phyloP scores from a whole-genome alignment of 2,888 invertebrate genomes.

The Ormyrus rosae region DNA sequence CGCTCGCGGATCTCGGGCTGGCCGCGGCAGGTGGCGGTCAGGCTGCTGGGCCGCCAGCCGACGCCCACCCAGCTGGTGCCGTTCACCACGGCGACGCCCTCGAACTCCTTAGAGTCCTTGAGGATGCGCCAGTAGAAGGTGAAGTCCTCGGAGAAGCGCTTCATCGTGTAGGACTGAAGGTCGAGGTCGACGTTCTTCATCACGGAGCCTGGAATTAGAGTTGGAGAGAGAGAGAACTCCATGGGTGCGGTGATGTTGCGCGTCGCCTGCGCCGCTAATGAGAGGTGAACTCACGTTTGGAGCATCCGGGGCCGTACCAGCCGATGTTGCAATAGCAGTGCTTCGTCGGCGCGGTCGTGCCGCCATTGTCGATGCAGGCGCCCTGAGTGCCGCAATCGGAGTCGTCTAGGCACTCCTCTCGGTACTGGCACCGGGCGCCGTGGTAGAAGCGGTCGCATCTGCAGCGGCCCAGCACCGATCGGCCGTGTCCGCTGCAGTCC shows the following conservation, averaged over 20 bases:
- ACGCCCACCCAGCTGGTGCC: slow-evolving; percentile 88
- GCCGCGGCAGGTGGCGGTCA: slow-evolving; percentile 87
- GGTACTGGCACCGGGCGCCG: slow-evolving; percentile 90
- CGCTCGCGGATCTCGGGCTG: slow-evolving; percentile 83
- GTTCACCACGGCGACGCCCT: slow-evolving; percentile 91
- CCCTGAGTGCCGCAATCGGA: slow-evolving; percentile 92
- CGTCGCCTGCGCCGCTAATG: background rate
- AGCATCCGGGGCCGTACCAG: slow-evolving; percentile 91
- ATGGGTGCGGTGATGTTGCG: background rate
- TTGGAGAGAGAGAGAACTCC: background rate
- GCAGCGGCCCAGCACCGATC: slow-evolving; percentile 86
- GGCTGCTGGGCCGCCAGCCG: slow-evolving; percentile 92
- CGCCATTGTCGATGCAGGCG: slow-evolving; percentile 87
- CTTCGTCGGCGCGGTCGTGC: slow-evolving; percentile 87
- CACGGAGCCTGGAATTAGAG: slow-evolving; percentile 80
- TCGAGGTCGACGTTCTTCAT: slow-evolving; percentile 86
- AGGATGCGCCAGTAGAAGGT: slow-evolving; percentile 91
- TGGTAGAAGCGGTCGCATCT: slow-evolving; percentile 89
- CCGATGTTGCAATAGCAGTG: slow-evolving; percentile 95
- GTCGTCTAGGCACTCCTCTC: slow-evolving; percentile 91
- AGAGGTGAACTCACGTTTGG: slow-evolving; percentile 81
- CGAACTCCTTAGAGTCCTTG: slow-evolving; percentile 89
- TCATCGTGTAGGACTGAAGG: slow-evolving; percentile 83
- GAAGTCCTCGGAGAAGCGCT: slow-evolving; percentile 85
- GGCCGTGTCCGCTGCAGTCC: slow-evolving; percentile 90